Conservation (phyloP, 2,797 vertebrate genomes). For the Protosalanx chinensis region DNA sequence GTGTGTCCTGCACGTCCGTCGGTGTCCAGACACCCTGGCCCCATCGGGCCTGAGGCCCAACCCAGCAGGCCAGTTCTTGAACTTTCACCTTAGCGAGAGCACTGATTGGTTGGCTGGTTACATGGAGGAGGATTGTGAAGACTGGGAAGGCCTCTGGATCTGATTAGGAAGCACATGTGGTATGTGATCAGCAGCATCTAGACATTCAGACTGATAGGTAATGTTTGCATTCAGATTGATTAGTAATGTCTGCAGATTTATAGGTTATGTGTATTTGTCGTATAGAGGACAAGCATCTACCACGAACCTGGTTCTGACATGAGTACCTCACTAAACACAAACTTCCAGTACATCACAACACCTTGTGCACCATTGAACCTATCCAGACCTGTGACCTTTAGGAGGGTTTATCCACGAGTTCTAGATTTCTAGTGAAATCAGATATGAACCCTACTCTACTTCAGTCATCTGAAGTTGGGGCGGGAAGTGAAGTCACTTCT, state of each 20-base stretch:
- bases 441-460: background rate
- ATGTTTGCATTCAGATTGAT: background rate
- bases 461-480: background rate
- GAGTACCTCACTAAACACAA: no score
- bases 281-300: no score
- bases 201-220: background rate
- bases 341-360: no score
- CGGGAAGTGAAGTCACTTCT: background rate
- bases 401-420: no score
- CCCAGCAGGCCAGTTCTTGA: background rate
- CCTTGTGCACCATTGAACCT: no score
- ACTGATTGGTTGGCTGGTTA: slow-evolving; percentile 60
- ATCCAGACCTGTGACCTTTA: no score
- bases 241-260: no score
- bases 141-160: slow-evolving; percentile 83
- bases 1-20: background rate
- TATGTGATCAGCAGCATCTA: background rate
- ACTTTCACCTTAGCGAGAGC: background rate
- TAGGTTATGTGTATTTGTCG: no score
- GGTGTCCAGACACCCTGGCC: background rate
- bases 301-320: no score
- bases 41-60: background rate
- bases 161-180: slow-evolving; percentile 43
- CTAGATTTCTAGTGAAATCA: background rate
- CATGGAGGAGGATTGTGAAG: slow-evolving; percentile 80